Base-by-base conservation (phyloP, 2,113 vertebrate species). In the Phalacrocorax pelagicus region DNA sequence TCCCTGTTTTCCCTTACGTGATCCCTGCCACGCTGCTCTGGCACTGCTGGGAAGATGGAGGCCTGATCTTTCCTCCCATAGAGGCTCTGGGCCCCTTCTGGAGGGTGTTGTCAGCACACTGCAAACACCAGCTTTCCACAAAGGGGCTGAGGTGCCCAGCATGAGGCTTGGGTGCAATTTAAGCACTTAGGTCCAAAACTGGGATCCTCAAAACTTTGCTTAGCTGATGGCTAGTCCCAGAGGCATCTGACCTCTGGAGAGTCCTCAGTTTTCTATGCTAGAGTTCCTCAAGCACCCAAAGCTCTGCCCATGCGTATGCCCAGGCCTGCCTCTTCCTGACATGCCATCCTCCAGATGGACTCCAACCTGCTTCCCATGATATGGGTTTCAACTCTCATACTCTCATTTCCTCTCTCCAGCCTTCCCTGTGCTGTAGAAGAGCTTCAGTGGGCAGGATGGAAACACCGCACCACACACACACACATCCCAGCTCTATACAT, bases 1-100 rank as follows among this genome's bases (percentile, higher is more conserved):
- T 63, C 38, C 34, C n/a, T 0, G 0, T 81, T 80, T 78, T 85
- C 44, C 83, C 16, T 61, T 26, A 0, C 10, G 1, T 3, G 1
- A 69, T 15, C 24, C 61, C 5, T 3, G 3, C 8, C 34, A 38
- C 9, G 8, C 11, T 1, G 0, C 12, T 58, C 78, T 85, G 23
- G 65, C 1, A 2, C 18, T 26, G 38, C 52, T 38, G 44, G 36
- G 30, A 65, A 73, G 10, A 54, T 22, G 67, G 38, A 95, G 34
- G n/a, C 46, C 59, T 66, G 22, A 58, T 70, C 36, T 73, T 72
- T 80, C 58, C 26, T 86, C 13, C 20, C 9, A 0, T 34, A 20
- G 6, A 75, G 24, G 9, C 15, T 83, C 38, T 78, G 32, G 38
- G 82, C 10, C 3, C 23, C 10, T 22, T 88, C 65, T 57, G 47